Conservation (phyloP, 1,140 invertebrate genomes). For the Lasaia peninsularis region DNA sequence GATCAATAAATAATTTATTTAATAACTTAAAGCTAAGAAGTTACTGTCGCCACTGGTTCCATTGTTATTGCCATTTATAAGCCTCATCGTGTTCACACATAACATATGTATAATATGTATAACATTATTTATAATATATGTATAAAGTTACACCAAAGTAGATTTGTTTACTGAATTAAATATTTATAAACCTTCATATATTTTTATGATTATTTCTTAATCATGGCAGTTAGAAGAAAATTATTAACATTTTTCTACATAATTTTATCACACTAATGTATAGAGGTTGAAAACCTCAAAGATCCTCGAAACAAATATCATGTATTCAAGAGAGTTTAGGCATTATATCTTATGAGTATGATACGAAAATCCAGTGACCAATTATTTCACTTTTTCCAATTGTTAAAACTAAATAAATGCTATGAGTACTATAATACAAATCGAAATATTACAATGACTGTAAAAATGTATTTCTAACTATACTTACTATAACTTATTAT, state of each 20-base stretch:
- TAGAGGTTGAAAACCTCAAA: too few species aligned
- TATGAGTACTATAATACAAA: neutral
- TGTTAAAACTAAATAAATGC: too few species aligned
- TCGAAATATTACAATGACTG: neutral
- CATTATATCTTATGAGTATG: too few species aligned
- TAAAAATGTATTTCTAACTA: neutral
- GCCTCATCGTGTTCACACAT: conserved; percentile 45
- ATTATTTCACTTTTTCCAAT: neutral
- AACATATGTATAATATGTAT: too few species aligned
- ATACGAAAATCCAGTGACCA: neutral
- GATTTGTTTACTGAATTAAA: neutral
- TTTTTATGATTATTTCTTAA: too few species aligned
- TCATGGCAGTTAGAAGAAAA: too few species aligned
- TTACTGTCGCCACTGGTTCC: conserved; percentile 43
- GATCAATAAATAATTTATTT: conserved; percentile 70
- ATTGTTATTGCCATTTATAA: conserved; percentile 36
- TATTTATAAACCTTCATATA: too few species aligned
- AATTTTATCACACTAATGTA: too few species aligned
- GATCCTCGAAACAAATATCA: too few species aligned
- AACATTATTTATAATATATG: neutral
- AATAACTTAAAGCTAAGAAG: conserved; percentile 44
- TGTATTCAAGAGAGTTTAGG: too few species aligned
- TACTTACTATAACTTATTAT: conserved; percentile 20
- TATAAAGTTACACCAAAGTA: neutral
- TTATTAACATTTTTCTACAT: too few species aligned